A percentile compares a stretch with the other conserved stretches of the same genome.
phyloP scores from a whole-genome alignment of 2,888 invertebrate species.

The Heliconius ethilla region DNA sequence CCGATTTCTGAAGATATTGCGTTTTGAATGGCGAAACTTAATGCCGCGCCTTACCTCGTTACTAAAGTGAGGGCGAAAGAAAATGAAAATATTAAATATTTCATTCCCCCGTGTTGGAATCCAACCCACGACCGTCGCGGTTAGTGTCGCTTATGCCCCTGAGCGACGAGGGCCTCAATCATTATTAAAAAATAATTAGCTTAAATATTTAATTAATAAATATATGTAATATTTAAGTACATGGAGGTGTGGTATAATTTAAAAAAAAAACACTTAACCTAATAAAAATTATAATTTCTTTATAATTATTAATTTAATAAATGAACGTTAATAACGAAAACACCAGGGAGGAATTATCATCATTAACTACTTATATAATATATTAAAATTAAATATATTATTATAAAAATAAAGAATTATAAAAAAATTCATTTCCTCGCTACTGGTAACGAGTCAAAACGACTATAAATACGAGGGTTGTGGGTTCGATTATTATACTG shows the following conservation, averaged over 20 bases:
- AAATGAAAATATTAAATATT: not conserved
- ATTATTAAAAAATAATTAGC: too few species aligned
- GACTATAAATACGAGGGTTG: too few species aligned
- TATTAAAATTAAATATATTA: not conserved
- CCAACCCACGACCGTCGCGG: not conserved
- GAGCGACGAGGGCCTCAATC: too few species aligned
- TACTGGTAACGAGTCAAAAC: too few species aligned
- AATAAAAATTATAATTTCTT: not conserved
- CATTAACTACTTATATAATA: not conserved
- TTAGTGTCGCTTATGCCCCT: too few species aligned
- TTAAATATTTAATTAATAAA: not conserved
- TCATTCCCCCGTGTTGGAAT: not conserved
- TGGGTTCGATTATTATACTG: too few species aligned
- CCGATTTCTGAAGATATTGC: not conserved
- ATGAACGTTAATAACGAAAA: not conserved
- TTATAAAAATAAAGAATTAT: too few species aligned
- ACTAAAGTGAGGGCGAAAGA: too few species aligned
- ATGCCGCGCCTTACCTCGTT: not conserved
- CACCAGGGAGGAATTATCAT: not conserved
- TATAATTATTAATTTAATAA: not conserved
- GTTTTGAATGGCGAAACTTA: not conserved
- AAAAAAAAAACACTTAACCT: not conserved
- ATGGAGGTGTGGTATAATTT: not conserved
- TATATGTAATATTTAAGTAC: not conserved
- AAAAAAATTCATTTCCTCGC: too few species aligned